Evolutionary conservation across 1,140 invertebrate genomes (phyloP), one percentile per base, ranked within the genome.

Genomic region (Neotoxoptera formosana): DNA sequence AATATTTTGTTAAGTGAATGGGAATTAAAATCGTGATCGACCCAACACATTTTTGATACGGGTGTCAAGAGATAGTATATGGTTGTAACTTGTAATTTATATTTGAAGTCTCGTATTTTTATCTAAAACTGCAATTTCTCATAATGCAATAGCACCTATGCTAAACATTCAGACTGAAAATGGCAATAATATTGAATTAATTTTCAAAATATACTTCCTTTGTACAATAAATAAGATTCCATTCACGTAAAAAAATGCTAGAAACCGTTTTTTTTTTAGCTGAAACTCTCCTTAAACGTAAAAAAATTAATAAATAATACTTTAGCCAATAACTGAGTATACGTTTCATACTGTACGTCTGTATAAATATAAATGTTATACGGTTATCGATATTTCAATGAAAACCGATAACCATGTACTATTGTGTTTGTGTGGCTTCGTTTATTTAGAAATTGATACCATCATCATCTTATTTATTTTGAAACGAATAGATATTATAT

Each of bases 371-470:
- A 17, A n/a, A n/a, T n/a, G n/a, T n/a, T n/a, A 41, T 84, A 45
- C 23, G 3, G 4, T 84, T 84, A 84, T 45, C 21, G 23, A 84
- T 41, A 17, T 86, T 47, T 21, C 51, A 34, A 88, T 48, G 86
- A 88, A 88, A 88, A 88, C 45, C 2, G 25, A 88, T 88, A 88
- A 41, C 86, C n/a, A 48, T 25, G 3, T 84, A 88, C 30, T 47
- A 47, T 47, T 86, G 36, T 34, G 23, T 45, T 84, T 88, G 47
- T n/a, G 6, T n/a, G 47, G 86, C 47, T 88, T 88, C 86, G 17
- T 88, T 88, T 51, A 47, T 88, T 88, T 30, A 88, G 30, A 88
- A 88, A 88, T 34, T 48, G 84, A 47, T 87, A 87, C 45, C n/a
- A 21, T 30, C n/a, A 14, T 86, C n/a, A n/a, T 88, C 86, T n/a